Evolutionary conservation across 2,113 vertebrate species (phyloP).

Genomic region (Cebidichthys violaceus): DNA sequence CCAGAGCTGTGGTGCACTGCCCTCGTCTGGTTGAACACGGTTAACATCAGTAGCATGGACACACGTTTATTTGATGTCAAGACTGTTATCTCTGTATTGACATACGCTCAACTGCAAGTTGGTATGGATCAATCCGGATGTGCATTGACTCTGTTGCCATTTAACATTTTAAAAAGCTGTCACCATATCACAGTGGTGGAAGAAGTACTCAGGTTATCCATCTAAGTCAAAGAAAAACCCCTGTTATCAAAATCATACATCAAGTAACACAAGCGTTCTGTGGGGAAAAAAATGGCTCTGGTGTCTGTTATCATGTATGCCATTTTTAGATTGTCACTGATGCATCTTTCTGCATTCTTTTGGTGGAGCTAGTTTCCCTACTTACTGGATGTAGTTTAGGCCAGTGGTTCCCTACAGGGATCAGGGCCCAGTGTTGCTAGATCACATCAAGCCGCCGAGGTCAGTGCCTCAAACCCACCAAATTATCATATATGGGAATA

Average conservation of each 20-base stretch:
- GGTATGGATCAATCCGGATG: not conserved
- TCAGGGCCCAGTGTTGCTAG: not conserved
- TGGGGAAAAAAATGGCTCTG: too few species aligned
- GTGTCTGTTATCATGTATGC: not conserved
- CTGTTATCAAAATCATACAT: not conserved
- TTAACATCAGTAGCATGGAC: not conserved
- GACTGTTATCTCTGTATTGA: not conserved
- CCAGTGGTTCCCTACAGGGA: not conserved
- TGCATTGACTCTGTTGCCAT: not conserved
- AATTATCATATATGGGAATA: not conserved
- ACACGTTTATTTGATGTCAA: not conserved
- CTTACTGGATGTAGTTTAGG: not conserved
- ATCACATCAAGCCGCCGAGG: not conserved
- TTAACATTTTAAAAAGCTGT: not conserved
- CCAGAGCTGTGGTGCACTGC: constrained; percentile 63
- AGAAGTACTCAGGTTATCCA: not conserved
- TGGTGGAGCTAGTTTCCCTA: not conserved
- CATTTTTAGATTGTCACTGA: not conserved
- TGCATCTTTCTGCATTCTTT: not conserved
- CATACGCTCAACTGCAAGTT: not conserved
- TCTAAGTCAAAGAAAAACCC: not conserved
- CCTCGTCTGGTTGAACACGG: constrained; percentile 64
- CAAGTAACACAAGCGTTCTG: not conserved
- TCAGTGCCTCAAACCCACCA: not conserved
- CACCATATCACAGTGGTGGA: not conserved